phyloP scores from a whole-genome alignment of 1,140 invertebrate genomes.

The Macrosteles quadrilineatus region DNA sequence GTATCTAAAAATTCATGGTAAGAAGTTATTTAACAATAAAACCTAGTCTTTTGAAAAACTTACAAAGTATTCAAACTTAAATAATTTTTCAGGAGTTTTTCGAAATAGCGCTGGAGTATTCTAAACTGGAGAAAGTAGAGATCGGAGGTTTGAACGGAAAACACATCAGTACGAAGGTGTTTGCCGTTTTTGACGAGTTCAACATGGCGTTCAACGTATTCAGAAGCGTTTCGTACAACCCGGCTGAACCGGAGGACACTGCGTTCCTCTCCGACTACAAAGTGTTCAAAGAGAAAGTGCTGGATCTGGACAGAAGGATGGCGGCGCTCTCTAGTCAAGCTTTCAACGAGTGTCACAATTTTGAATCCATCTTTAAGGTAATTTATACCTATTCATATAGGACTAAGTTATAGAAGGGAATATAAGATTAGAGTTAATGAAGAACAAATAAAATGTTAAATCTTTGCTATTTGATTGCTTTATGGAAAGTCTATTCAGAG shows the following conservation, averaged over 20 bases:
- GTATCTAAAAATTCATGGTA: too few species aligned
- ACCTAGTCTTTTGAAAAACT: too few species aligned
- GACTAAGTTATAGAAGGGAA: too few species aligned
- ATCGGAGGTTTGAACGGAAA: constrained; percentile 76
- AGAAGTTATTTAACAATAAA: too few species aligned
- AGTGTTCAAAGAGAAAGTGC: constrained; percentile 57
- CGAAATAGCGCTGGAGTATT: constrained; percentile 72
- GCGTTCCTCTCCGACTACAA: constrained; percentile 64
- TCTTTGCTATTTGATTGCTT: background rate
- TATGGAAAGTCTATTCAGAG: too few species aligned
- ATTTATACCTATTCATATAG: background rate
- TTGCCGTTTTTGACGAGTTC: constrained; percentile 70
- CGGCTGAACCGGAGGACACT: constrained; percentile 66
- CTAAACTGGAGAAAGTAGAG: constrained; percentile 87
- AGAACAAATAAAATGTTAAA: background rate
- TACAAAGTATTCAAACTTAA: too few species aligned
- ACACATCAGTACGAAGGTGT: constrained; percentile 57
- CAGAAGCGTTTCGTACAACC: constrained; percentile 66
- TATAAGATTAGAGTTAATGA: too few species aligned
- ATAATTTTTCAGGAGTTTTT: constrained; percentile 63
- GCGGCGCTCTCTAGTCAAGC: constrained; percentile 73
- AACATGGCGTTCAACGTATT: constrained; percentile 67
- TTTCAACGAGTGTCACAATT: constrained; percentile 73
- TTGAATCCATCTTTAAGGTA: constrained; percentile 65
- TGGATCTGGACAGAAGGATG: constrained; percentile 71